Percentiles rank a stretch among this genome's conserved stretches.
These are phyloP conservation scores for Psilopogon haemacephalus DNA, from an alignment of 2,113 vertebrate genomes.

Conservation along the genomic window DNA sequence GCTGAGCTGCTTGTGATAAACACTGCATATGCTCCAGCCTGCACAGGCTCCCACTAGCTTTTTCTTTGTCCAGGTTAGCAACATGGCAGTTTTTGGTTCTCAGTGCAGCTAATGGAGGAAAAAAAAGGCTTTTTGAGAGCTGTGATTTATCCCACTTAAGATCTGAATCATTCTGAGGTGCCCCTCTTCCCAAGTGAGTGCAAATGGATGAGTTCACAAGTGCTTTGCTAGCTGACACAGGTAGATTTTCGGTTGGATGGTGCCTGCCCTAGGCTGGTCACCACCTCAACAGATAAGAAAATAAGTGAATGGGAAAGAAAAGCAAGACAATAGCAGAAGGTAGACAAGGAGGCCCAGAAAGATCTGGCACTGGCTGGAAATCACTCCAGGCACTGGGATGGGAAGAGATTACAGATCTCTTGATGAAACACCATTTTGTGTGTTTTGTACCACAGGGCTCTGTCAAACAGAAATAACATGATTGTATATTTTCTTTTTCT, in stretches of 20 bases:
- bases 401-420: background rate
- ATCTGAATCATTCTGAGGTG: background rate
- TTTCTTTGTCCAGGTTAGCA: slow-evolving; percentile 31
- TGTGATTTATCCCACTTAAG: slow-evolving; percentile 10
- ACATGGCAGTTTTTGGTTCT: background rate
- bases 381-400: background rate
- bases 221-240: background rate
- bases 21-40: slow-evolving; percentile 17
- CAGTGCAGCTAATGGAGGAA: background rate
- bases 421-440: background rate
- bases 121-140: background rate
- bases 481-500: background rate
- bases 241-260: background rate
- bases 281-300: background rate
- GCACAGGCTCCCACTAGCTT: background rate
- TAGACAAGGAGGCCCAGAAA: background rate
- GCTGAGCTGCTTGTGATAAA: slow-evolving; percentile 41
- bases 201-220: background rate
- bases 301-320: background rate
- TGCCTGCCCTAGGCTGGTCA: background rate
- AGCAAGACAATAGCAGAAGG: background rate
- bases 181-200: background rate
- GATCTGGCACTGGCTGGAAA: background rate
- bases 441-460: background rate
- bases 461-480: background rate